Evolutionary conservation across 2,797 vertebrate genomes (phyloP).

Genomic region (Netta rufina): DNA sequence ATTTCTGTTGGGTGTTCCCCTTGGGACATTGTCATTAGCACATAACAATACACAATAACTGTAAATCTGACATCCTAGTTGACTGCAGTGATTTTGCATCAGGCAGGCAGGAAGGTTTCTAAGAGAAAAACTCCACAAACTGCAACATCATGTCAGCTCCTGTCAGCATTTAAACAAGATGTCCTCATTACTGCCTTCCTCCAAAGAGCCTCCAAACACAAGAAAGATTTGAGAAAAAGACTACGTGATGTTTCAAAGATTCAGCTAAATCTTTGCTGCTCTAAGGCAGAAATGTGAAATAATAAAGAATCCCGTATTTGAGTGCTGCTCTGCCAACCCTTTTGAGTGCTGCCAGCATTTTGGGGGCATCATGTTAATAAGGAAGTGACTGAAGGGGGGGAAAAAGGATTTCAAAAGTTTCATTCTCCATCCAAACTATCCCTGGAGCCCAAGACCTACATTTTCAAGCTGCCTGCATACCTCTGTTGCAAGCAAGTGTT

Average conservation of each 20-base stretch:
- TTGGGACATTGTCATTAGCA: background rate
- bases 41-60: background rate
- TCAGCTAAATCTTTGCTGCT: constrained; percentile 36
- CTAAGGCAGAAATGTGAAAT: constrained; percentile 28
- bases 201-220: constrained; percentile 1
- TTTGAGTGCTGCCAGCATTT: constrained; percentile 18
- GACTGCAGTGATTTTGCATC: rapidly evolving
- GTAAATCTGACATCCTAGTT: background rate
- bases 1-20: background rate
- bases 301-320: background rate
- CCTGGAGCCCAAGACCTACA: background rate
- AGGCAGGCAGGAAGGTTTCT: background rate
- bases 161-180: background rate
- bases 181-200: background rate
- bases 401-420: constrained; percentile 29
- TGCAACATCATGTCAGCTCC: background rate
- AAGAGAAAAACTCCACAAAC: background rate
- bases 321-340: background rate
- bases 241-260: constrained; percentile 32
- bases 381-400: background rate
- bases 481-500: background rate
- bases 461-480: background rate
- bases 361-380: background rate
- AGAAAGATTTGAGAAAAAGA: background rate
- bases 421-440: background rate